Base-by-base conservation (phyloP, 2,113 vertebrate species). In the Polyodon spathula region DNA sequence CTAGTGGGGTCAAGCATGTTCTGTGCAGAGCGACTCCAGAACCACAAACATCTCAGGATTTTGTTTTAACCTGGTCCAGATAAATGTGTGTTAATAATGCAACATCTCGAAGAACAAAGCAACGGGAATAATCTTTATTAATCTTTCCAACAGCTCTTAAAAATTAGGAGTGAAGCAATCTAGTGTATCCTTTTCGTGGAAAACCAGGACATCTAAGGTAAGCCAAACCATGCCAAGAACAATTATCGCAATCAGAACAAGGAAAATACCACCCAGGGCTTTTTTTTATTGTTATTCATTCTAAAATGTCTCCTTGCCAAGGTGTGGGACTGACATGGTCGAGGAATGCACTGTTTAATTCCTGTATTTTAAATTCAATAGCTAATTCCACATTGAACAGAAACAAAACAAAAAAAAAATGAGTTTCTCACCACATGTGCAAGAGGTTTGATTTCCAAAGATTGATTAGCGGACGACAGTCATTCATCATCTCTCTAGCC, bases 391-490 rank as follows among this genome's bases (percentile, higher is more conserved):
- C 37, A 63, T 44, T 57, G 56, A 67, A 46, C 61, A 61, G 48
- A 62, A 41, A 66, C 63, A 43, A 56, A 1, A 1, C 50, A 62
- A 41, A 66, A 63, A 43, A 56, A 1, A 1, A 44, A 62, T 56
- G 59, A 73, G 68, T 67, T 46, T 67, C 44, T 61, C 39, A 40
- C 65, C 27, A n/a, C 60, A 14, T 2, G 56, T 63, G 63, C 68
- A 9, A 63, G 64, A 54, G 68, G 67, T 77, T 68, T 72, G 58
- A 61, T 73, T 77, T 73, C 66, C 59, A 61, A 67, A 71, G 63
- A 72, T 71, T 70, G 70, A 37, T 60, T 54, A 54, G 52, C 53
- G 46, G 41, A 58, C 66, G 66, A 66, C 66, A 56, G 38, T 63
- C 50, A 65, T 73, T 70, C 56, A 59, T 71, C 41, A 6, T 58